Evolutionary conservation across 2,888 invertebrate species (phyloP).

Genomic region (Cryptus viduatorius): DNA sequence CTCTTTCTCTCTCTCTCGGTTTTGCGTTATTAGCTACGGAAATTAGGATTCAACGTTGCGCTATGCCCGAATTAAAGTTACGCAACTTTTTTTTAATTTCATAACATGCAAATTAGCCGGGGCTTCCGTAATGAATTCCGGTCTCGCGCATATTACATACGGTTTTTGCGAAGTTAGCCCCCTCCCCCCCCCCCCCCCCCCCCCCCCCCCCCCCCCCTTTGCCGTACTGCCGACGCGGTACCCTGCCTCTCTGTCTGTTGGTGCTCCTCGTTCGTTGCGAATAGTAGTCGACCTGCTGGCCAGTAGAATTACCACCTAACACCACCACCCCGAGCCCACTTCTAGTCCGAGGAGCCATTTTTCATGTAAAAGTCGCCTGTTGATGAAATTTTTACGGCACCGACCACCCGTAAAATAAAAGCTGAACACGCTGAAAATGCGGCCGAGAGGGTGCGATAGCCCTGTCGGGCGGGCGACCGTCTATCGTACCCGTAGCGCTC

Average conservation of each 20-base stretch:
- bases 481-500: slow-evolving; percentile 25
- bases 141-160: slow-evolving; percentile 71
- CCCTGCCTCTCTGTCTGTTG: slow-evolving; percentile 14
- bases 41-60: slow-evolving; percentile 76
- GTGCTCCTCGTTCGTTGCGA: slow-evolving; percentile 35
- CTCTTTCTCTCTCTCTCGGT: slow-evolving; percentile 27
- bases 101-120: slow-evolving; percentile 78
- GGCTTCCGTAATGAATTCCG: slow-evolving; percentile 78
- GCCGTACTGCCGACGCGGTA: slow-evolving; percentile 5
- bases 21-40: slow-evolving; percentile 68
- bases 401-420: slow-evolving; percentile 65
- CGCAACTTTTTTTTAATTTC: slow-evolving; percentile 77
- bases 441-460: slow-evolving; percentile 50
- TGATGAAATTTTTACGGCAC: slow-evolving; percentile 76
- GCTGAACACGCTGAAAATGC: slow-evolving; percentile 66
- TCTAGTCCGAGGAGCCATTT: slow-evolving; percentile 62
- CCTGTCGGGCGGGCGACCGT: slow-evolving; percentile 43
- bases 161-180: slow-evolving; percentile 64
- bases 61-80: slow-evolving; percentile 74
- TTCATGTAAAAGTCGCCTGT: slow-evolving; percentile 71
- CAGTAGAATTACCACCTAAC: slow-evolving; percentile 44
- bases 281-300: slow-evolving; percentile 35
- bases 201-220: slow-evolving; percentile 31
- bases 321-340: slow-evolving; percentile 38
- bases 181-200: slow-evolving; percentile 37